Conservation (phyloP, 2,113 vertebrate genomes). For the Polypterus bichir region DNA sequence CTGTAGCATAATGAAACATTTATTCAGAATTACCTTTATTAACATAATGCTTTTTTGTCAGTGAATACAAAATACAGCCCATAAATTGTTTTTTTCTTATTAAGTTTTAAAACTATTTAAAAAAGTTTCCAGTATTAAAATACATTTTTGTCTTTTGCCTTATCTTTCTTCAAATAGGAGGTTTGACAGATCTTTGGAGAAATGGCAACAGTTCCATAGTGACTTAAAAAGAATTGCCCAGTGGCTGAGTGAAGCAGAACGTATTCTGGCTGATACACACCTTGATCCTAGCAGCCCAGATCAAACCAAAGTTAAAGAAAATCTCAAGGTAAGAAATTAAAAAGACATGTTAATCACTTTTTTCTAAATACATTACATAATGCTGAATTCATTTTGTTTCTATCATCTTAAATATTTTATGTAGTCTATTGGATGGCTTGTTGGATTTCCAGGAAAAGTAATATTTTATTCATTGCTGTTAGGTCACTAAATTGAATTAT, state of each 20-base stretch:
- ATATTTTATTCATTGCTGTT: conserved; percentile 14
- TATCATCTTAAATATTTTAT: too few relatives aligned
- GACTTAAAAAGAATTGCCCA: conserved; percentile 61
- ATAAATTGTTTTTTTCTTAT: too few relatives aligned
- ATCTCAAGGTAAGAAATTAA: conserved; percentile 66
- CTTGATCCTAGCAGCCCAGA: conserved; percentile 50
- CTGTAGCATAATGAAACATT: too few relatives aligned
- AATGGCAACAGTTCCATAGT: conserved; percentile 64
- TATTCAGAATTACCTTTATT: too few relatives aligned
- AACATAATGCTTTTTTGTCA: too few relatives aligned
- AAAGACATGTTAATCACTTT: too few relatives aligned
- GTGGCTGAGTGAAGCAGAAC: conserved; percentile 74
- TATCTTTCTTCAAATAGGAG: conserved; percentile 40
- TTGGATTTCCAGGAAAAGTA: conserved; percentile 21
- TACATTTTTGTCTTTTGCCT: conserved; percentile 16
- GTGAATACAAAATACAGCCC: too few relatives aligned
- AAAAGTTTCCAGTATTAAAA: neutral
- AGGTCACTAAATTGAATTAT: neutral
- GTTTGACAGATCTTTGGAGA: conserved; percentile 71
- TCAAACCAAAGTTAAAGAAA: conserved; percentile 49
- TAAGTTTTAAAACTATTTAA: neutral
- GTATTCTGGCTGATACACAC: conserved; percentile 57
- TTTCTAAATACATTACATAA: too few relatives aligned
- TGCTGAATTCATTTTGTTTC: too few relatives aligned
- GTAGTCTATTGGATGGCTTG: conserved; percentile 21